Conservation (phyloP, 2,888 invertebrate species). For the Norana najaformis region DNA sequence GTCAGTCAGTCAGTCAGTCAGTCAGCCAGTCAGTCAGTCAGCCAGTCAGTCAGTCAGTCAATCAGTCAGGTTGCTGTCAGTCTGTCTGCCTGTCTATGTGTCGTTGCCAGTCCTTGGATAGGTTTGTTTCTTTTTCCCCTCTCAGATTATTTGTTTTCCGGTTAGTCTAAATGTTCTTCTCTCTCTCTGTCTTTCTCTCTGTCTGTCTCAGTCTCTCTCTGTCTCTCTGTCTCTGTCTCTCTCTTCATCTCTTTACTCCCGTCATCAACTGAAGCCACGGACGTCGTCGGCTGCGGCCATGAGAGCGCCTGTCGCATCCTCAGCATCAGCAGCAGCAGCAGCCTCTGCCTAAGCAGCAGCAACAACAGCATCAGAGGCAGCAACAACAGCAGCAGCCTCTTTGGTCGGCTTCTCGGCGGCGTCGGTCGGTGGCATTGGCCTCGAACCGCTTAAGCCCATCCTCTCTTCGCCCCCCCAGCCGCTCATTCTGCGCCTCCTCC, state of each 20-base stretch:
- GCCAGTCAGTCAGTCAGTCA: no score
- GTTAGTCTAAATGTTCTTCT: neutral
- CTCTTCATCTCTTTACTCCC: neutral
- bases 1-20: no score
- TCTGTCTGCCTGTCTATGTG: no score
- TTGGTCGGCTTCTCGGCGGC: slow-evolving; percentile 5
- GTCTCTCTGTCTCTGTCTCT: neutral
- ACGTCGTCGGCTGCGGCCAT: neutral
- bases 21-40: no score
- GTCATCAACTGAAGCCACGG: neutral
- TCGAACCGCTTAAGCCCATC: slow-evolving; percentile 13
- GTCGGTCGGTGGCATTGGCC: neutral
- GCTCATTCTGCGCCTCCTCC: neutral
- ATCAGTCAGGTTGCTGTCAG: neutral
- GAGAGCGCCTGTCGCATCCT: neutral
- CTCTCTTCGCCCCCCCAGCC: neutral
- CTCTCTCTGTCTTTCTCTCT: neutral
- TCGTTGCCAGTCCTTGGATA: neutral
- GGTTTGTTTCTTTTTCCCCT: neutral
- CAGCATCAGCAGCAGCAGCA: neutral
- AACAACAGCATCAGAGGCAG: neutral
- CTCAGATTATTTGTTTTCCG: neutral
- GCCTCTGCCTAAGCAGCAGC: neutral
- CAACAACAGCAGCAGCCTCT: neutral
- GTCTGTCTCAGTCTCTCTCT: neutral